phyloP scores from a whole-genome alignment of 2,797 vertebrate species.

The Cuculus canorus region DNA sequence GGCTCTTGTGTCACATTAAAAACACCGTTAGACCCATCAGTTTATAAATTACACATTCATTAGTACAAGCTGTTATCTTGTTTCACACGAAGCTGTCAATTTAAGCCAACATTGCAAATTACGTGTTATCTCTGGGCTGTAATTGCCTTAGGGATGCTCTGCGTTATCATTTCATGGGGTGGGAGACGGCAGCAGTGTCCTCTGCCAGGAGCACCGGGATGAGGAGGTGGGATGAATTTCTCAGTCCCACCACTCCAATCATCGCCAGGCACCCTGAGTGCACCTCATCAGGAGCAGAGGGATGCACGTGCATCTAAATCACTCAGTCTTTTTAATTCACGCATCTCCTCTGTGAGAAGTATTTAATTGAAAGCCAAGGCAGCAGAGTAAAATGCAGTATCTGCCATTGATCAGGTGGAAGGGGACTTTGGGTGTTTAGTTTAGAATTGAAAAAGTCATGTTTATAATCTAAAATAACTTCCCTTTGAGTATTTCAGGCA shows the following conservation, averaged over 20 bases:
- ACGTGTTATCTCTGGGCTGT: background rate
- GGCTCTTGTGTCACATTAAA: background rate
- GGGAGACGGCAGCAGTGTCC: background rate
- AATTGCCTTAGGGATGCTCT: background rate
- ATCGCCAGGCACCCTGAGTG: background rate
- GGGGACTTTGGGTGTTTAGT: background rate
- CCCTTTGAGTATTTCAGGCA: no score
- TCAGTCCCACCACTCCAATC: background rate
- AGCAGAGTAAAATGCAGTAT: fast-evolving
- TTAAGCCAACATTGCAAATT: background rate
- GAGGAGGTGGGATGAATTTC: background rate
- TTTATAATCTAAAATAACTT: background rate
- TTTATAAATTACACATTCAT: background rate
- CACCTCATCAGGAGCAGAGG: background rate
- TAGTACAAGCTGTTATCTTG: background rate
- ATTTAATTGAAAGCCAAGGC: background rate
- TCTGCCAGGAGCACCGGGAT: fast-evolving
- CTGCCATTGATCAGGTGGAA: background rate
- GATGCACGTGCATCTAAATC: background rate
- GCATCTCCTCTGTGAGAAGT: fast-evolving
- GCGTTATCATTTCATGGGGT: fast-evolving
- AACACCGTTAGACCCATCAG: background rate
- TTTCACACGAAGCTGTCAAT: background rate
- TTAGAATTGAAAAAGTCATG: background rate
- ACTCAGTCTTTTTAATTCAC: background rate